A percentile compares a stretch with the other conserved stretches of the same genome.
phyloP scores from a whole-genome alignment of 1,140 invertebrate species.

The Patella vulgata region DNA sequence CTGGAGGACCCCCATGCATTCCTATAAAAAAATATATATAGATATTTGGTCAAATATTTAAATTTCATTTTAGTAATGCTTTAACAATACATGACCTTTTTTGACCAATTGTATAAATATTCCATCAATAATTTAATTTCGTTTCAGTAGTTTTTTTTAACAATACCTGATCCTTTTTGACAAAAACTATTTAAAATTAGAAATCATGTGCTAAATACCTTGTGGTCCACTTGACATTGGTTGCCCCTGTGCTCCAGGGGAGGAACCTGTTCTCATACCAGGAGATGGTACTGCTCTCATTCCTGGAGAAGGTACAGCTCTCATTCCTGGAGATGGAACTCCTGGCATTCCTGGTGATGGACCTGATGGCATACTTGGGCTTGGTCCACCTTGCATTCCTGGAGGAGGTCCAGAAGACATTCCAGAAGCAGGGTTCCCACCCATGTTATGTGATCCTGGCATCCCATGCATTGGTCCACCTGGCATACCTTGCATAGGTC shows the following conservation, averaged over 20 bases:
- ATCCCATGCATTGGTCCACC: slow-evolving; percentile 16
- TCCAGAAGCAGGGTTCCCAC: slow-evolving; percentile 58
- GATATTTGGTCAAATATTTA: no score
- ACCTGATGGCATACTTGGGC: slow-evolving; percentile 31
- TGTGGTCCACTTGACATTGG: slow-evolving; percentile 11
- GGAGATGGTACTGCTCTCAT: slow-evolving; percentile 21
- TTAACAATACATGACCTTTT: no score
- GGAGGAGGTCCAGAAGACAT: slow-evolving; percentile 11
- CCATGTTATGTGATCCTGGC: slow-evolving; percentile 10
- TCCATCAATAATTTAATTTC: no score
- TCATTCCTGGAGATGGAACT: slow-evolving; percentile 15
- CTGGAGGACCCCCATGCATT: slow-evolving; percentile 12
- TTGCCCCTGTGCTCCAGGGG: slow-evolving; percentile 8
- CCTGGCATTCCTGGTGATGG: slow-evolving; percentile 9
- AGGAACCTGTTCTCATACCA: neutral
- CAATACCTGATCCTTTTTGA: no score
- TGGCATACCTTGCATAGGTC: slow-evolving; percentile 69
- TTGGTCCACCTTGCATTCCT: slow-evolving; percentile 19
- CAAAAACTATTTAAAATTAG: no score
- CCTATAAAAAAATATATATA: neutral
- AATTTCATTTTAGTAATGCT: no score
- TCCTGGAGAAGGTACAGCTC: slow-evolving; percentile 13
- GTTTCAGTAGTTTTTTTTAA: no score
- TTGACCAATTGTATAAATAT: no score
- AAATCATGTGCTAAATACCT: no score